Evolutionary conservation across 2,113 vertebrate genomes (phyloP).

Genomic region (Perca flavescens): DNA sequence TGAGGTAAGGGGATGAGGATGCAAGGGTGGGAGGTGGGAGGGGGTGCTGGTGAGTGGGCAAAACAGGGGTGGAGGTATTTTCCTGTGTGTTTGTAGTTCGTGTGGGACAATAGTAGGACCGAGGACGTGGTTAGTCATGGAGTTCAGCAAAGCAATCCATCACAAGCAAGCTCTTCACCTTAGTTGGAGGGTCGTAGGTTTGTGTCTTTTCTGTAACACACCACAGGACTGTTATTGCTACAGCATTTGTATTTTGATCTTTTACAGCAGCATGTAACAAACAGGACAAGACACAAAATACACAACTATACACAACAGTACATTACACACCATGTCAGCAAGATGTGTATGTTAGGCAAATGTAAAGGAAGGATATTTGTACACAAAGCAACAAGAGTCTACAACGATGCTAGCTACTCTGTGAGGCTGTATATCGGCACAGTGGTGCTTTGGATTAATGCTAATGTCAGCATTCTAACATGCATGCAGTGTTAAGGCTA

Average conservation of each 20-base stretch:
- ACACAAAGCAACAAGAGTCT: not conserved
- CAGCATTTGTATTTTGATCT: not conserved
- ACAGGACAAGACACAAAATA: not conserved
- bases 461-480: not conserved
- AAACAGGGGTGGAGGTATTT: conserved; percentile 31
- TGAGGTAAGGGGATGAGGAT: conserved; percentile 65
- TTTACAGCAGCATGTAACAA: not conserved
- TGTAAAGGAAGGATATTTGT: not conserved
- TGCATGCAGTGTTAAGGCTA: not conserved
- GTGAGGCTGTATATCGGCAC: not conserved
- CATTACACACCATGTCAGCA: not conserved
- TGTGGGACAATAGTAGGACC: not conserved
- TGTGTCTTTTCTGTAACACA: not conserved
- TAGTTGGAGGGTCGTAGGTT: not conserved
- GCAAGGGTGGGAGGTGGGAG: conserved; percentile 41
- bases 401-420: too few species aligned
- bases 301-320: not conserved
- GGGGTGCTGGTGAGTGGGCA: conserved; percentile 24
- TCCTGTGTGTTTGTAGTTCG: conserved; percentile 4
- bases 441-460: not conserved
- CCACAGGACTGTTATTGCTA: not conserved
- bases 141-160: conserved; percentile 39
- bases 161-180: conserved; percentile 4
- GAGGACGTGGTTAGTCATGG: conserved; percentile 36
- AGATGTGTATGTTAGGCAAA: not conserved